phyloP scores from a whole-genome alignment of 2,113 vertebrate species.

The Aramus guarauna region DNA sequence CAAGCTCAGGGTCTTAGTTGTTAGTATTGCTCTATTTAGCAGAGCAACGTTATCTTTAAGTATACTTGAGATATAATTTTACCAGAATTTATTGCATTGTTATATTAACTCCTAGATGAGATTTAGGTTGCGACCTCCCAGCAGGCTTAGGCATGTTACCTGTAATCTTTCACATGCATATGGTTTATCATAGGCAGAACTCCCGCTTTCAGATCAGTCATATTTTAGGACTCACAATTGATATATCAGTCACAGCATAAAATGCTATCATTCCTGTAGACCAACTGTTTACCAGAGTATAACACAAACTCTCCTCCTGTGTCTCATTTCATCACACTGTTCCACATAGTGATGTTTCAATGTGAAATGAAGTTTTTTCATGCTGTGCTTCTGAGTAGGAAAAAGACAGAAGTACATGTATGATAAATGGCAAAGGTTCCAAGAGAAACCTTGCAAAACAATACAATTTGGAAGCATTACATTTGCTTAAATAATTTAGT shows the following conservation, averaged over 20 bases:
- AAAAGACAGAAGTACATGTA: constrained; percentile 80
- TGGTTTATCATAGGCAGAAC: constrained; percentile 77
- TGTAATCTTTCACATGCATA: constrained; percentile 77
- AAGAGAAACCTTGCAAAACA: constrained; percentile 78
- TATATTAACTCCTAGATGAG: constrained; percentile 61
- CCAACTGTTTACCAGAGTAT: constrained; percentile 84
- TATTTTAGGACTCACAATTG: constrained; percentile 84
- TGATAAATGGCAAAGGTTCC: constrained; percentile 83
- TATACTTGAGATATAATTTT: constrained; percentile 13
- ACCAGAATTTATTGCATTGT: constrained; percentile 7
- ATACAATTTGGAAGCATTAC: constrained; percentile 83
- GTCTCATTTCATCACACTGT: constrained; percentile 87
- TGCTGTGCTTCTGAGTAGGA: constrained; percentile 88
- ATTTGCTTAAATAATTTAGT: constrained; percentile 89
- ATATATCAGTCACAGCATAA: constrained; percentile 85
- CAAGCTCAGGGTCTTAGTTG: not conserved
- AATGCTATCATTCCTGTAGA: constrained; percentile 84
- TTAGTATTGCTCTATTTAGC: not conserved
- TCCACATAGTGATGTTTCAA: constrained; percentile 87
- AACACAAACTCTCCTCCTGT: constrained; percentile 84
- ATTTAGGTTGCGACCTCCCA: constrained; percentile 64
- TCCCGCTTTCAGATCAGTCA: constrained; percentile 79
- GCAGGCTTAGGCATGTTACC: constrained; percentile 67
- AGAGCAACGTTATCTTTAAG: not conserved
- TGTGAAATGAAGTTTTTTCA: constrained; percentile 90